Evolutionary conservation across 1,140 invertebrate genomes (phyloP).

Genomic region (Pseudachorutes palmiensis): DNA sequence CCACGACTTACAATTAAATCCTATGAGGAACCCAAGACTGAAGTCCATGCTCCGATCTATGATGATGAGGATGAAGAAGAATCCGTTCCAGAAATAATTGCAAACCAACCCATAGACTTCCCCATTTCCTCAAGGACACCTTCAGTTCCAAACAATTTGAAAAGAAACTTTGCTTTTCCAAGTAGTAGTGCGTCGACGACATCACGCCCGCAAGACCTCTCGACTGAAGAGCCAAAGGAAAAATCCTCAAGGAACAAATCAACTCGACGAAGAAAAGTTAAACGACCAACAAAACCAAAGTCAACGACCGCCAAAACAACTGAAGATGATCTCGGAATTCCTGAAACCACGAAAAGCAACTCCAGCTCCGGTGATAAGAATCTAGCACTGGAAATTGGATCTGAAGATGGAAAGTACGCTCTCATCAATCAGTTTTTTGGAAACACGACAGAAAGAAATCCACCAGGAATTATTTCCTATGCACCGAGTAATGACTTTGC

Average conservation of each 20-base stretch:
- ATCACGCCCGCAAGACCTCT: not conserved
- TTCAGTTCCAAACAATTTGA: conserved; percentile 17
- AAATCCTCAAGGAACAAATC: conserved; percentile 22
- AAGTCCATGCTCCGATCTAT: conserved; percentile 7
- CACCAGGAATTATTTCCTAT: conserved; percentile 71
- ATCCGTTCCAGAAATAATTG: not conserved
- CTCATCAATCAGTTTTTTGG: conserved; percentile 77
- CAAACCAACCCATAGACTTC: not conserved
- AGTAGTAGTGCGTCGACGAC: not conserved
- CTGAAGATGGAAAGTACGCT: conserved; percentile 75
- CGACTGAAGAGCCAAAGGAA: not conserved
- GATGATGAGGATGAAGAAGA: conserved; percentile 16
- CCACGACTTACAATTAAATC: not conserved
- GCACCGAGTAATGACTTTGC: conserved; percentile 54
- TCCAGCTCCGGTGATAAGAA: conserved; percentile 32
- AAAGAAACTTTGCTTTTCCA: conserved; percentile 23
- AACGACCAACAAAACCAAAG: conserved; percentile 27
- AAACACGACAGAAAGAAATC: conserved; percentile 52
- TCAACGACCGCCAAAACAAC: conserved; percentile 8
- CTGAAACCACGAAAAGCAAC: conserved; percentile 14
- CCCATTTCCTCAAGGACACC: conserved; percentile 5
- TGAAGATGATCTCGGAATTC: conserved; percentile 11
- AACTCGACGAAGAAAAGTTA: conserved; percentile 33
- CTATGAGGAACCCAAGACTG: conserved; percentile 23
- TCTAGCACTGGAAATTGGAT: conserved; percentile 35